Base-by-base conservation (phyloP, 2,888 invertebrate genomes). In the Archips xylosteana region DNA sequence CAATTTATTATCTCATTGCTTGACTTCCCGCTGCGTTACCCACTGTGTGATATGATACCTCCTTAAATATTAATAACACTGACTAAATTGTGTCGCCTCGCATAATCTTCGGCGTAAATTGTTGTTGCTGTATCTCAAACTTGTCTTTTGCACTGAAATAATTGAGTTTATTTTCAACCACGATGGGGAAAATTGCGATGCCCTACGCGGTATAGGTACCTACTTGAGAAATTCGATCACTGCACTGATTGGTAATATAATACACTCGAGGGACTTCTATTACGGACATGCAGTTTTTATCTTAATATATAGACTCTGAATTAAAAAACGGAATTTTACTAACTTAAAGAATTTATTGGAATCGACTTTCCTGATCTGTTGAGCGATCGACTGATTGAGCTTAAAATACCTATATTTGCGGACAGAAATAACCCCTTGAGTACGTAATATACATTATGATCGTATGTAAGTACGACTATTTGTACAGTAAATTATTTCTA, bases 1-100 rank as follows among this genome's bases (percentile, higher is more conserved):
- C 73, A 68, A 73, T 73, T 73, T 69, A 73, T 68, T 59, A 64
- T 73, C 68, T 68, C 68, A 73, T 68, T 42, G 63, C 42, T 34
- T 69, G 68, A 63, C 32, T n/a, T 49, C 73, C 73, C 59, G 68
- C 63, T 42, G 73, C n/a, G 63, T 13, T 68, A 49, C 47, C 68
- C 67, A 39, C 68, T 59, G 59, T 42, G 63, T 49, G 63, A 49
- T 68, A 51, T 63, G 68, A 54, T 12, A 57, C 32, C 57, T 57
- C 57, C 59, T 68, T 73, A 73, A 73, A 68, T 49, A 71, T 60
- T 71, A 68, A 72, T 68, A 69, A 63, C 57, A 64, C 57, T 34
- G 47, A 59, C 73, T 68, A 57, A 32, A 64, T 73, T 59, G 32
- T 71, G 71, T 66, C 13, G 15, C 62, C 57, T 13, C 61, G 15